Evolutionary conservation across 2,113 vertebrate species (phyloP).

Genomic region (Ariopsis seemanni): DNA sequence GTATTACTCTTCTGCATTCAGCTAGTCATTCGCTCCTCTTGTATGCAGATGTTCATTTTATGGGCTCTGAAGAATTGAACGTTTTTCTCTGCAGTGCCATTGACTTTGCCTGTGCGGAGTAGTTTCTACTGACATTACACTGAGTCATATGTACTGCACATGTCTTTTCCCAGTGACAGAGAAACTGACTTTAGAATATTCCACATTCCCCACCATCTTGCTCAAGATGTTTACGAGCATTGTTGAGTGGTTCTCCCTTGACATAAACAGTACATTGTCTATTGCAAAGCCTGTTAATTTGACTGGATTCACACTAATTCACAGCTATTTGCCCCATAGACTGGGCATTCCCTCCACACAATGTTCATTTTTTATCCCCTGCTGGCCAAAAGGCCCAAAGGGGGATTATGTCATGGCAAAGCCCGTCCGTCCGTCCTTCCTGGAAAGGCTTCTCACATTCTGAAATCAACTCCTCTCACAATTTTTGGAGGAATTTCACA

Average conservation of each 20-base stretch:
- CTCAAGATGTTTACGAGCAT: background rate
- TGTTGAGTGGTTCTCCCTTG: background rate
- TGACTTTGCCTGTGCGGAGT: background rate
- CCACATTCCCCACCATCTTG: background rate
- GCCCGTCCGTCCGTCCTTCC: too few relatives aligned
- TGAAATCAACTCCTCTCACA: too few relatives aligned
- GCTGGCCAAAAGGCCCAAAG: too few relatives aligned
- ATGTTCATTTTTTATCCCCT: background rate
- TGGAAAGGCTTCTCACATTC: too few relatives aligned
- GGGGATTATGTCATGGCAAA: too few relatives aligned
- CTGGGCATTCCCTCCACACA: background rate
- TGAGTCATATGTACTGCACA: background rate
- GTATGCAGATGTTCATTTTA: background rate
- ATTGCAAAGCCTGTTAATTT: background rate
- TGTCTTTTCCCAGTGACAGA: background rate
- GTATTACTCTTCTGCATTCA: background rate
- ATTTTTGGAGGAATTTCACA: too few relatives aligned
- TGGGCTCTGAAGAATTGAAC: background rate
- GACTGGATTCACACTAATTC: background rate
- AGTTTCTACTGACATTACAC: background rate
- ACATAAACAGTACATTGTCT: background rate
- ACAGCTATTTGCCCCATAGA: background rate
- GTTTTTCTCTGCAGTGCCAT: background rate
- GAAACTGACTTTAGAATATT: background rate
- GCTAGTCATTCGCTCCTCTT: background rate